Evolutionary conservation across 1,140 invertebrate genomes (phyloP), one percentile per base, ranked within the genome.

Genomic region (Drosophila serrata): DNA sequence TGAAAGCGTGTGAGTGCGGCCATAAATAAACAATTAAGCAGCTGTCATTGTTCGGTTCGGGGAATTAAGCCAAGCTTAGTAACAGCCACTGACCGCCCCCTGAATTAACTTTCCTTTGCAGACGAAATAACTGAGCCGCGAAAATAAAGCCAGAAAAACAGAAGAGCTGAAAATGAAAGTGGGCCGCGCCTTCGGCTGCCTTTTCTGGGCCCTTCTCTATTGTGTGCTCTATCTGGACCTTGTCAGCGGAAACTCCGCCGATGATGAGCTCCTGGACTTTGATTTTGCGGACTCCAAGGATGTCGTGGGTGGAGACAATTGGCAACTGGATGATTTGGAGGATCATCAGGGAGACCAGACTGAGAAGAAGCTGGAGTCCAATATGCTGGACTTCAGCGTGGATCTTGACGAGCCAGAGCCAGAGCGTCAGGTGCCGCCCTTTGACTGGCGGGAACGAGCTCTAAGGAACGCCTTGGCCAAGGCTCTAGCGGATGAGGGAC

Each of bases 391-490:
- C 13, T 91, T 92, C 11, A 85, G 75, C 27, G 82, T 90, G 9
- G 91, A 92, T 42, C 49, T 90, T 3, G 80, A 91, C 31, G 91
- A 92, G 3, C 75, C 82, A 5, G 72, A 90, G 33, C 75, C 80
- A 12, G 79, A 90, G 35, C 82, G 77, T 17, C 82, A 85, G 33
- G 15, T 81, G 6, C 82, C 81, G 1, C 86, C 57, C 0, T 92
- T 90, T 15, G 87, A 91, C 22, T 90, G 79, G 79, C 75, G 91
- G 19, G 94, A 95, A 56, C 93, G 91, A 4, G 93, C 94, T 62
- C 79, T 94, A 12, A 78, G 79, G 8, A 76, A 56, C 2, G 91
- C 91, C 2, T 43, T 92, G 46, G 62, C 91, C 42, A 92, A 92
- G 62, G 91, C 91, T 1, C 33, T 92, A 7, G 82, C 82, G 0